Conservation (phyloP, 2,888 invertebrate genomes). For the Fissipunctia ypsillon region DNA sequence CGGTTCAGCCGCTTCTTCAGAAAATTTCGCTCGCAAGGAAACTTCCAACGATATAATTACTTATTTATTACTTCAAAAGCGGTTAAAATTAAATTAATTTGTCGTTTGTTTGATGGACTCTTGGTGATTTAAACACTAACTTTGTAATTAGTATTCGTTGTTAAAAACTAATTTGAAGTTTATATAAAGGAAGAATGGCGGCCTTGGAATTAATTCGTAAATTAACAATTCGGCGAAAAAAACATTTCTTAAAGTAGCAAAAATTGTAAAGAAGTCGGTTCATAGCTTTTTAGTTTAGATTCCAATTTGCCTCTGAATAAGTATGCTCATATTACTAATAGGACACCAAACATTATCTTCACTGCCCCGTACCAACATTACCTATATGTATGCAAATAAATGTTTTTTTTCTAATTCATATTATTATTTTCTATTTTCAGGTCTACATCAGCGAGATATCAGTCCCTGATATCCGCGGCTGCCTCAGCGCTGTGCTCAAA, state of each 20-base stretch:
- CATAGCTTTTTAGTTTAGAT: not conserved
- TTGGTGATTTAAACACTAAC: slow-evolving; percentile 44
- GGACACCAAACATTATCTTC: not conserved
- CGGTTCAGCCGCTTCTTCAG: slow-evolving; percentile 66
- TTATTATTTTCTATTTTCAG: slow-evolving; percentile 80
- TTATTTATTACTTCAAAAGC: slow-evolving; percentile 78
- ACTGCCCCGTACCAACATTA: not conserved
- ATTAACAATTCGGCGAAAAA: not conserved
- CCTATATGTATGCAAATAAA: not conserved
- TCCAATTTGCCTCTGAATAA: not conserved
- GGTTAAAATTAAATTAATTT: slow-evolving; percentile 69
- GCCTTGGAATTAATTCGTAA: slow-evolving; percentile 12
- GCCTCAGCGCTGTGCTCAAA: slow-evolving; percentile 96
- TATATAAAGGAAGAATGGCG: not conserved
- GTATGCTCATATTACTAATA: not conserved
- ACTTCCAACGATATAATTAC: slow-evolving; percentile 77
- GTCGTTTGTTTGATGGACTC: slow-evolving; percentile 69
- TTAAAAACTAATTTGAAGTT: slow-evolving; percentile 39
- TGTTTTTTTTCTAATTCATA: not conserved
- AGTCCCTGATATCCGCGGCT: slow-evolving; percentile 95
- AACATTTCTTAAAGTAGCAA: not conserved
- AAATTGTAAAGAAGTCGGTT: not conserved
- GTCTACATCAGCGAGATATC: slow-evolving; percentile 98
- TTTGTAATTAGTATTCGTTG: slow-evolving; percentile 51
- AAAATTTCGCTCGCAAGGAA: slow-evolving; percentile 71